A percentile compares a stretch with the other conserved stretches of the same genome.
Evolutionary conservation across 2,797 vertebrate genomes (phyloP).

Genomic region (Melanotaenia maccullochi): DNA sequence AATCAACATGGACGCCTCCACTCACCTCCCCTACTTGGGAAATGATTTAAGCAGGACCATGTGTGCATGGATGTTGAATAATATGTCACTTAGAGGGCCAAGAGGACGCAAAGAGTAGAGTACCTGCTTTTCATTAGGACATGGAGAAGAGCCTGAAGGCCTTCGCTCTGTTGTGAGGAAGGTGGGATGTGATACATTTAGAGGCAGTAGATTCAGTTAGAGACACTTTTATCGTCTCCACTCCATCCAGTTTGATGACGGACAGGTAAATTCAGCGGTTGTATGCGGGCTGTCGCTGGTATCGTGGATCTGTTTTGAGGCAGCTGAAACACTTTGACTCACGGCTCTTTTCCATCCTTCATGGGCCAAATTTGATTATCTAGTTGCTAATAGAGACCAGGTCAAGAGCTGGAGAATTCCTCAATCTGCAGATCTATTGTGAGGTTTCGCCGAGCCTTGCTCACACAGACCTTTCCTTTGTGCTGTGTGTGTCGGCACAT

Average conservation of each 20-base stretch:
- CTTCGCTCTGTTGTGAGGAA: constrained; percentile 51
- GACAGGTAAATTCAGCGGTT: constrained; percentile 41
- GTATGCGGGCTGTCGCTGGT: constrained; percentile 4
- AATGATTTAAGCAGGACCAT: constrained; percentile 86
- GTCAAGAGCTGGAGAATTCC: constrained; percentile 82
- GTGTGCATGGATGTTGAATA: constrained; percentile 83
- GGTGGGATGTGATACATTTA: constrained; percentile 72
- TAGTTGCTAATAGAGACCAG: constrained; percentile 93
- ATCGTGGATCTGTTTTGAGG: constrained; percentile 55
- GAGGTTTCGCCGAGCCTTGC: constrained; percentile 33
- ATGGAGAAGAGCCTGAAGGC: constrained; percentile 64
- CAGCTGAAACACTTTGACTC: constrained; percentile 72
- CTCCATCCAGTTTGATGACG: constrained; percentile 43
- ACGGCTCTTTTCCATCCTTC: constrained; percentile 84
- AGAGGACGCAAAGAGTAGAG: constrained; percentile 68
- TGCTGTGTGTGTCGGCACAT: constrained; percentile 66
- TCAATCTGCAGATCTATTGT: constrained; percentile 55
- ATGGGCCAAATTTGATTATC: constrained; percentile 94
- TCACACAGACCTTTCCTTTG: constrained; percentile 39
- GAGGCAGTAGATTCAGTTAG: constrained; percentile 60
- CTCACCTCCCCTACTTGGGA: constrained; percentile 80
- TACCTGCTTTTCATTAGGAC: constrained; percentile 86
- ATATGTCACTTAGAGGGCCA: constrained; percentile 81
- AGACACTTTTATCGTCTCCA: constrained; percentile 35
- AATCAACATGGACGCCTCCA: constrained; percentile 77